Conservation (phyloP, 2,888 invertebrate species). For the Leptopilina myrica region DNA sequence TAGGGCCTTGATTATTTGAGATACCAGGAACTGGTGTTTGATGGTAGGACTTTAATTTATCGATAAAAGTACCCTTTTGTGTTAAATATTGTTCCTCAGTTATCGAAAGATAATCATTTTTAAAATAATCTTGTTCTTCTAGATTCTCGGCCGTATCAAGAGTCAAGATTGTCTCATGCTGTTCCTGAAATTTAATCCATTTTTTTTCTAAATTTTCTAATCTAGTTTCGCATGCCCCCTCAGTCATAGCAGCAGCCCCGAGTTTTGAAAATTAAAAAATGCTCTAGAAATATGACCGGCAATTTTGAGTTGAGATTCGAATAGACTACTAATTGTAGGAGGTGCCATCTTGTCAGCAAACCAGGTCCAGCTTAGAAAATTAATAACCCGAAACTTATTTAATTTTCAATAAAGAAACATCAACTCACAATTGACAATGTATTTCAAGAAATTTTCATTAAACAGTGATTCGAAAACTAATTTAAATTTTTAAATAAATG, state of each 20-base stretch:
- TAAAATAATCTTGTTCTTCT: background rate
- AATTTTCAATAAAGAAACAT: background rate
- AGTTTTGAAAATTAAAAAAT: conserved; percentile 5
- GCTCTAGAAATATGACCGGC: background rate
- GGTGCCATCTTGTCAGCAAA: background rate
- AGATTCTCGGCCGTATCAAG: background rate
- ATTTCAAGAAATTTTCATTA: background rate
- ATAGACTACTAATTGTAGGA: background rate
- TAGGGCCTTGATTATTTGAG: background rate
- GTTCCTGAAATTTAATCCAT: background rate
- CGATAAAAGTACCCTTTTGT: conserved; percentile 1
- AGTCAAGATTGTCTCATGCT: background rate
- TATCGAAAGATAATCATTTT: background rate
- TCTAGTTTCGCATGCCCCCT: background rate
- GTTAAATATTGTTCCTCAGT: conserved; percentile 2
- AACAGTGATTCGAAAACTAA: background rate
- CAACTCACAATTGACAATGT: background rate
- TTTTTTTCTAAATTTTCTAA: conserved; percentile 2
- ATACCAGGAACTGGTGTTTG: background rate
- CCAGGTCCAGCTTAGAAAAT: too few species aligned
- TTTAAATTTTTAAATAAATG: background rate
- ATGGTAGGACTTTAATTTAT: background rate
- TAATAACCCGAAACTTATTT: background rate
- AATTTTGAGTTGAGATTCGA: background rate
- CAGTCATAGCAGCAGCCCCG: background rate